A percentile compares a stretch with the other conserved stretches of the same genome.
phyloP scores from a whole-genome alignment of 2,888 invertebrate species.

The Xestia c-nigrum region DNA sequence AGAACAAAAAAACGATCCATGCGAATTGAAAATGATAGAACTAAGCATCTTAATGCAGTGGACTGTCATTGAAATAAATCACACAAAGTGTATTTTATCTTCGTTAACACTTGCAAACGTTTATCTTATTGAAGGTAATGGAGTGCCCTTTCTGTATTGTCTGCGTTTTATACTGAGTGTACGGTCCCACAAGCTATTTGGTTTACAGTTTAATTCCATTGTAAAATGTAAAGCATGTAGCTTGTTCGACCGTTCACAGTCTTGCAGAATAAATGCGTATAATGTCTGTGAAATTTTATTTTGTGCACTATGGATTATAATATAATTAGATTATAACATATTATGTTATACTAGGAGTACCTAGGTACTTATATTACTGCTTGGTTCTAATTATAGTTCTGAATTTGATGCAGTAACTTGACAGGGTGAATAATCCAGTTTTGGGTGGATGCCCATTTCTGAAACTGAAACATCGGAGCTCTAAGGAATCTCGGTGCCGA shows the following conservation, averaged over 20 bases:
- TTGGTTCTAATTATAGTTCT: background rate
- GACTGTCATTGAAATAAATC: slow-evolving; percentile 51
- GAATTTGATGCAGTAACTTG: background rate
- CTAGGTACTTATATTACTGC: background rate
- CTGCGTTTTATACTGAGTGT: slow-evolving; percentile 9
- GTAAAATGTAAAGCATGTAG: too few relatives aligned
- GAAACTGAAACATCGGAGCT: background rate
- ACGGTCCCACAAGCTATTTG: background rate
- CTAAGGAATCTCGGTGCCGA: background rate
- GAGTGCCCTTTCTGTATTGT: slow-evolving; percentile 52
- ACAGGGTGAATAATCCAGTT: background rate
- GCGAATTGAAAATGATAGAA: background rate
- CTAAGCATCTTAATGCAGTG: slow-evolving; percentile 7
- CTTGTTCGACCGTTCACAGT: too few relatives aligned
- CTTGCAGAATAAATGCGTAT: too few relatives aligned
- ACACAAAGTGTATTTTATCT: slow-evolving; percentile 49
- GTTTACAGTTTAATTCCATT: too few relatives aligned
- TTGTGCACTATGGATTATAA: background rate
- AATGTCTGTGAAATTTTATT: background rate
- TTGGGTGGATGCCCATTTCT: background rate
- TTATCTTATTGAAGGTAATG: slow-evolving; percentile 68
- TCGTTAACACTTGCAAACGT: slow-evolving; percentile 59
- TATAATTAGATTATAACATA: too few relatives aligned
- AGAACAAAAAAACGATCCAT: background rate
- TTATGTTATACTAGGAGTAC: background rate